These are phyloP conservation scores for Drosophila varians DNA, from an alignment of 1,140 invertebrate species.

Conservation along the genomic window DNA sequence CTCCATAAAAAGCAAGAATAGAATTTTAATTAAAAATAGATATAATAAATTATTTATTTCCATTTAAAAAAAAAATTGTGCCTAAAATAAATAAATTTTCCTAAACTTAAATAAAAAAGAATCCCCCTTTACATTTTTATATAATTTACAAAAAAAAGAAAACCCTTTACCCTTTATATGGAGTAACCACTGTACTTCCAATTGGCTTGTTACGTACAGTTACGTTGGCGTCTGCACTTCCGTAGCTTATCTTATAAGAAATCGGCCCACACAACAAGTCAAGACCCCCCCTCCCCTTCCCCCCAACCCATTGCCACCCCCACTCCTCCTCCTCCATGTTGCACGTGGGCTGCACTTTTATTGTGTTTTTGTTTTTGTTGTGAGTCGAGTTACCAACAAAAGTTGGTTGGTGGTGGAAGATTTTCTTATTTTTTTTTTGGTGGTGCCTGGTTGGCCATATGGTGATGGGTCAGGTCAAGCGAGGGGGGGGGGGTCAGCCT, in stretches of 20 bases:
- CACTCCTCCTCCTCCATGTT: background rate
- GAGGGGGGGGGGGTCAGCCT: no score
- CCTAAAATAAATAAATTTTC: no score
- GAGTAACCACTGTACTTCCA: conserved; percentile 11
- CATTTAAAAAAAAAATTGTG: no score
- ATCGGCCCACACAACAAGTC: conserved; percentile 31
- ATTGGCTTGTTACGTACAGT: conserved; percentile 6
- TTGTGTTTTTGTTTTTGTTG: background rate
- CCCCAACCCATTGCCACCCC: conserved; percentile 7
- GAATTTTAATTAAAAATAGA: no score
- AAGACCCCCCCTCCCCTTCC: background rate
- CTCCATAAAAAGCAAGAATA: no score
- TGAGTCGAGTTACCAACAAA: conserved; percentile 6
- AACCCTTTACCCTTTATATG: background rate
- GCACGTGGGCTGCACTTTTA: conserved; percentile 65
- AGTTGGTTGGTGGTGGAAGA: conserved; percentile 20
- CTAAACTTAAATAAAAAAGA: no score
- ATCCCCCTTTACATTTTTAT: no score
- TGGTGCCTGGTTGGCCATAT: background rate
- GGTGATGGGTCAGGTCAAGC: conserved; percentile 31
- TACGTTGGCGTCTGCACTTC: conserved; percentile 69
- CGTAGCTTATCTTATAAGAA: conserved; percentile 28
- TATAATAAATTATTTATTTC: no score
- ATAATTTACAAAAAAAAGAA: no score
- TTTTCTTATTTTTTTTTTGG: conserved; percentile 15